Evolutionary conservation across 2,888 invertebrate genomes (phyloP), one percentile per base, ranked within the genome.

Genomic region (Agrotis segetum): DNA sequence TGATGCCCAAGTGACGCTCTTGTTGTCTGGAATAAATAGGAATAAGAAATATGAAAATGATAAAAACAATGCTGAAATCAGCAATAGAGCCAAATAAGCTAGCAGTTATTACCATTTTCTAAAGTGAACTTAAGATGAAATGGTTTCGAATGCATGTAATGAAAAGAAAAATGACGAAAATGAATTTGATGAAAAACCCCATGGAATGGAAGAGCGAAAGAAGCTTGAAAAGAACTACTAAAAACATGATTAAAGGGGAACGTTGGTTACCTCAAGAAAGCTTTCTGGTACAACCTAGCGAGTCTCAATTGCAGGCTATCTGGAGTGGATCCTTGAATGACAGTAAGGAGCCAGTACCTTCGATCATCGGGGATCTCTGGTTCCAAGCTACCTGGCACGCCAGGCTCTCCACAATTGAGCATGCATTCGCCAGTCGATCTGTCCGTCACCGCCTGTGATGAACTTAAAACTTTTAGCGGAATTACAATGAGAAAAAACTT

Each of bases 281-380:
- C 98, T 74, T 97, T 97, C 85, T 97, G 97, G 93, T 98, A 98
- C 46, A 98, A 94, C 85, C 97, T 97, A 3, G 98, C 98, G 74
- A 98, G 95, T 90, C 97, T 97, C 79, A 98, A 96, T 92, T 98
- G 98, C 55, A 98, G 95, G 87, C 97, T 97, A 62, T 97, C 97
- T 73, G 96, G 96, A 72, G 97, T 91, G 83, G 95, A 85, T 79
- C 95, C 97, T 64, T 97, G 96, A 82, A 98, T 97, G 67, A 98
- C 98, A 1, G 98, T 98, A 49, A 98, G 91, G 67, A 98, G 94
- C 98, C 98, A 98, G 93, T 98, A 98, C 64, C 98, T 97, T 68
- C 97, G 94, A 88, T 97, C 97, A 17, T 97, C 97, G 16, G 96
- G 95, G 52, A 96, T 93, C 71, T 96, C 97, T 17, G 97, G 96